Evolutionary conservation across 2,888 invertebrate genomes (phyloP), one percentile per base, ranked within the genome.

Genomic region (Acleris holmiana): DNA sequence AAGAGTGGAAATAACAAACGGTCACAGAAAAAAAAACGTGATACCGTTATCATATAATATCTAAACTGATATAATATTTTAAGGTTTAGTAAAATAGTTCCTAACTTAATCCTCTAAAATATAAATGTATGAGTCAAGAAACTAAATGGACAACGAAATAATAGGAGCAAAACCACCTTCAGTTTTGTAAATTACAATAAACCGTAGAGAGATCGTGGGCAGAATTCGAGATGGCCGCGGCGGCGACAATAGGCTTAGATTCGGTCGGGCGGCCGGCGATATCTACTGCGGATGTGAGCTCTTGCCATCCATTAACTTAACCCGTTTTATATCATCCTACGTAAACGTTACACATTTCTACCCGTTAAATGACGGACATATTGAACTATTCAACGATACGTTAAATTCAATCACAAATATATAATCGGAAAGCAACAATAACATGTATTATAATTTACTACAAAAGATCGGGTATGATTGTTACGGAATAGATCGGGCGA

Each of bases 121-220:
- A 74, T 74, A 76, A 35, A 35, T 13, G 35, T 35, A 35, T 72
- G 73, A 77, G 78, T 78, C 76, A 78, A 83, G 82, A 85, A 86
- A 86, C 81, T 54, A 86, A 86, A 87, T 78, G 80, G 82, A 82
- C 76, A 79, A 75, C 71, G 76, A 74, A 84, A 85, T 83, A 82
- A 86, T 86, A 83, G 83, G 80, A 80, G 80, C 82, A 84, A 85
- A 88, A 85, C 85, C 84, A 80, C 81, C 81, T 85, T 87, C 87
- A 89, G 88, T 88, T 90, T 90, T 90, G 86, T 89, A 90, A 90
- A 90, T 89, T 89, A 89, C 89, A 87, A 87, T 89, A 89, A 90
- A 90, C 89, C 88, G 85, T 85, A 80, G 79, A 84, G 81, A 80
- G 82, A 83, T 86, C 89, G 90, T 88, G 89, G 76, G 77, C 76